Evolutionary conservation across 1,140 invertebrate genomes (phyloP), one percentile per base, ranked within the genome.

Genomic region (Chionoecetes opilio): DNA sequence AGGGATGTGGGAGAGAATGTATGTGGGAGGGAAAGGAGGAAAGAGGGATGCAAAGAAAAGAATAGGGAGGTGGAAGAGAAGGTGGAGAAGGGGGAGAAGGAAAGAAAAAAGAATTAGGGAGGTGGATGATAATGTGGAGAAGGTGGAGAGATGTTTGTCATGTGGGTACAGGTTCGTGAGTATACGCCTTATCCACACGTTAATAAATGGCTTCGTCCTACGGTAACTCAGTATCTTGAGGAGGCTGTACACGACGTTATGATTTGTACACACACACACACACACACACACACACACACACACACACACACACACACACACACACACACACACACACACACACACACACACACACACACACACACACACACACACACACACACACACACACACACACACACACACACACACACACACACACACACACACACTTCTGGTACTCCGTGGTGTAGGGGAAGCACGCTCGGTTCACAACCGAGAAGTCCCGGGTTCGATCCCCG

Each of bases 241-340:
- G 6, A 32, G 14, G 17, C 35, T 34, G 11, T 35, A 34, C 34
- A 35, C 11, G 37, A 26, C 85, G n/a, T 5, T 32, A 31, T 34
- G 85, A 38, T 86, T 3, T 34, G 21, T 0, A 31, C 37, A 3
- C 32, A 17, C 85, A 8, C 8, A 35, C n/a, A 31, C 32, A 34
- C 9, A 11, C 32, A 86, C 85, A 86, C 2, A 21, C 26, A 32
- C 82, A 84, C 31, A 84, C 82, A 8, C 26, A 32, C 26, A 29
- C 82, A 84, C 5, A 29, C 8, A 29, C 84, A 86, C 21, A 86
- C 84, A 86, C 84, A 86, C 84, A 86, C 84, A 86, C 84, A 32
- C 84, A 86, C 84, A 31, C 84, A 86, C 84, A 86, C 84, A 86
- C 84, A 86, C 84, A 8, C 84, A 86, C 84, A 86, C 84, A 86